phyloP scores from a whole-genome alignment of 1,140 invertebrate species.

The Zaprionus africanus region DNA sequence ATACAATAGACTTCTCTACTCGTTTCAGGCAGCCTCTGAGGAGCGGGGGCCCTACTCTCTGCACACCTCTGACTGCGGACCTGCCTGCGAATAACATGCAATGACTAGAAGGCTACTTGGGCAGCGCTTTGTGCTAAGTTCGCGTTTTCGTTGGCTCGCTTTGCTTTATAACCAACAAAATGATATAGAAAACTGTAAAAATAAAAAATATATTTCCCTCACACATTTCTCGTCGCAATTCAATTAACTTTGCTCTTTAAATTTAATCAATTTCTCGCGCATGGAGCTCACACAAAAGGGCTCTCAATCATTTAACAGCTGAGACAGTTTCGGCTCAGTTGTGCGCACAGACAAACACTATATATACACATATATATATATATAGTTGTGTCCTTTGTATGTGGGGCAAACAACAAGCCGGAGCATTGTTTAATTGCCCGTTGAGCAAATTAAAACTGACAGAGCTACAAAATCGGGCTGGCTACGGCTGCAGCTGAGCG shows the following conservation, averaged over 20 bases:
- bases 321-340: slow-evolving; percentile 13
- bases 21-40: too few relatives aligned
- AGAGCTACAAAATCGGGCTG: slow-evolving; percentile 33
- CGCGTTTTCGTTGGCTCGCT: not conserved
- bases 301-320: slow-evolving; percentile 26
- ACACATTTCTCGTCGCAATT: not conserved
- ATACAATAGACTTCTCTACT: too few relatives aligned
- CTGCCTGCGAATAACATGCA: too few relatives aligned
- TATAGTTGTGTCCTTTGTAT: not conserved
- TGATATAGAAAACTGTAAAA: not conserved
- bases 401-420: slow-evolving; percentile 10
- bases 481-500: slow-evolving; percentile 9
- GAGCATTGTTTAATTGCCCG: slow-evolving; percentile 49
- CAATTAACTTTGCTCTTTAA: not conserved
- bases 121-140: not conserved
- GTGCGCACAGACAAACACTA: not conserved
- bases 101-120: not conserved
- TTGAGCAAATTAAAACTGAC: slow-evolving; percentile 48
- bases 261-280: slow-evolving; percentile 4
- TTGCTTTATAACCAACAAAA: not conserved
- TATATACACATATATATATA: not conserved
- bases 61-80: too few relatives aligned
- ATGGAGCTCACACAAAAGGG: not conserved
- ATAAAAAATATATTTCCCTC: not conserved
- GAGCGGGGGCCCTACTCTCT: too few relatives aligned